Evolutionary conservation across 2,113 vertebrate species (phyloP), one percentile per base, ranked within the genome.

Genomic region (Ahaetulla prasina): DNA sequence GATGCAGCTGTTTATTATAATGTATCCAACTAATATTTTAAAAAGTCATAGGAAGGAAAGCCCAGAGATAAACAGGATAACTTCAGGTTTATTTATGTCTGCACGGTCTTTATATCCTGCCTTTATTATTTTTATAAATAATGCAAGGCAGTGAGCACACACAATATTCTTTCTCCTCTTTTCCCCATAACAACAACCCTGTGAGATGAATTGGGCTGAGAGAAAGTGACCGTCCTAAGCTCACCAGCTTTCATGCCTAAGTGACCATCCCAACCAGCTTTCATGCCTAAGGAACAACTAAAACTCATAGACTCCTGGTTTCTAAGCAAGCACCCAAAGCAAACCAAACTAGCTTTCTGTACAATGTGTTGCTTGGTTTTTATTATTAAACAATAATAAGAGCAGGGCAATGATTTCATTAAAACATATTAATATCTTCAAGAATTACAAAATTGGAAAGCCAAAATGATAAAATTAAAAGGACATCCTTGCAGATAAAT

Each of bases 361-460:
- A n/a, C 47, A 86, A 3, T 50, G 14, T 30, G 47, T 86, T 16
- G 47, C 45, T 49, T 86, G 11, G 11, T 86, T 30, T 85, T 85
- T 47, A 45, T 23, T 85, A 85, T 85, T 85, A 47, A 85, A 47
- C 23, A 85, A 11, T 85, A 91, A 96, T 94, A 93, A 74, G 35
- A 74, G n/a, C 16, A 80, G 68, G 6, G n/a, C 68, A 74, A 35
- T 35, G n/a, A 18, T 74, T 74, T 74, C 68, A 74, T 39, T 63
- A 63, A 63, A 63, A 74, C 16, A 74, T n/a, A 35, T 20, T n/a
- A 74, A 35, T 74, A 74, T 74, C 63, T 14, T 68, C 14, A 74
- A 39, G 68, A 68, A 68, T n/a, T 16, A 35, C 6, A 35, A 74
- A 35, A 39, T 18, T 74, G 68, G 68, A 74, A 74, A 35, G 16